These are phyloP conservation scores for Wasmannia auropunctata DNA, from an alignment of 1,140 invertebrate genomes.

Conservation along the genomic window DNA sequence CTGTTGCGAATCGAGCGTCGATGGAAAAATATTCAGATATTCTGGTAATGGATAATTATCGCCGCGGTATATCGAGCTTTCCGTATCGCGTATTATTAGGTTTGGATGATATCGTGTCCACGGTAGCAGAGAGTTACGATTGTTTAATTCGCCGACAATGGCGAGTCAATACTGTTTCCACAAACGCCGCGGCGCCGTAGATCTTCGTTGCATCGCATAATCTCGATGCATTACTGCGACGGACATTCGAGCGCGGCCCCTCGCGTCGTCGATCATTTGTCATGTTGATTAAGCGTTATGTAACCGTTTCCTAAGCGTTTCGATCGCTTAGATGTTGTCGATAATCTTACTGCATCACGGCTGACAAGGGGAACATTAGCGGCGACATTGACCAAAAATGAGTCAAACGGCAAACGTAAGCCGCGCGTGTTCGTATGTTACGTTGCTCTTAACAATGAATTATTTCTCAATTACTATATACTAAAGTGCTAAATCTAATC, in stretches of 20 bases:
- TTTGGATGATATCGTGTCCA: neutral
- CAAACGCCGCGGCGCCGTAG: conserved; percentile 3
- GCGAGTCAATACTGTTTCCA: neutral
- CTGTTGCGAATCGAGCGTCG: neutral
- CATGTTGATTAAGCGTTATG: conserved; percentile 57
- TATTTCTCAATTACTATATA: neutral
- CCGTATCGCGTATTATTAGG: neutral
- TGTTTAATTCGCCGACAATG: conserved; percentile 19
- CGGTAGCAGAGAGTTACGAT: neutral
- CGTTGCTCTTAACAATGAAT: neutral
- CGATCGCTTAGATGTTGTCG: conserved; percentile 29
- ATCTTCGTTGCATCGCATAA: conserved; percentile 33
- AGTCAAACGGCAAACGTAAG: neutral
- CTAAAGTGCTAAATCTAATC: neutral
- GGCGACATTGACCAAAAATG: conserved; percentile 16
- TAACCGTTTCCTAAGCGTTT: conserved; percentile 36
- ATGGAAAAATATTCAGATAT: neutral
- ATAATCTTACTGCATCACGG: conserved; percentile 40
- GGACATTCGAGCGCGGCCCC: conserved; percentile 4
- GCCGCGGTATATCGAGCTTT: neutral
- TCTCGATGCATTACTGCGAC: conserved; percentile 37
- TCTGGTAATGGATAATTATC: neutral
- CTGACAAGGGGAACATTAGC: conserved; percentile 24
- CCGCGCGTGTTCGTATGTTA: neutral
- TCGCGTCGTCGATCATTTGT: conserved; percentile 41